phyloP scores from a whole-genome alignment of 2,888 invertebrate species.

The Eupelmus urozonus region DNA sequence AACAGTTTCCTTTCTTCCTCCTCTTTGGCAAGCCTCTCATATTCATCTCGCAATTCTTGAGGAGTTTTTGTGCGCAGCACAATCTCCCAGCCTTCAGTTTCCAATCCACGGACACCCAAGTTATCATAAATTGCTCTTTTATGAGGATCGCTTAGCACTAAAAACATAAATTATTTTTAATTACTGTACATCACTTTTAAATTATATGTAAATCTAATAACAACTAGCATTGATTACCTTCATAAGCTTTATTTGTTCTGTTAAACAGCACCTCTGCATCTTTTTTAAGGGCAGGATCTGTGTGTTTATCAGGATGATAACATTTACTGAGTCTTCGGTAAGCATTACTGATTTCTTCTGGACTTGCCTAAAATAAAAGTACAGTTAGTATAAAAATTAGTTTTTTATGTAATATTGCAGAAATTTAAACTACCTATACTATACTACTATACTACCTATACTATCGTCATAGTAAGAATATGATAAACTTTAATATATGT shows the following conservation, averaged over 20 bases:
- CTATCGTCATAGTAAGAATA: too few relatives aligned
- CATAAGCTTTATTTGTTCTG: conserved; percentile 95
- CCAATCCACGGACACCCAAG: conserved; percentile 87
- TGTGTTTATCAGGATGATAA: conserved; percentile 98
- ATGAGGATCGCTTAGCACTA: conserved; percentile 94
- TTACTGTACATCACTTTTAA: too few relatives aligned
- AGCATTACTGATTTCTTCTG: conserved; percentile 95
- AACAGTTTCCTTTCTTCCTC: conserved; percentile 92
- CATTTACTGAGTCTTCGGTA: conserved; percentile 94
- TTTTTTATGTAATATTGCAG: neutral
- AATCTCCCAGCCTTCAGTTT: conserved; percentile 97
- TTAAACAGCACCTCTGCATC: conserved; percentile 96
- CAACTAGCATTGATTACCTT: conserved; percentile 80
- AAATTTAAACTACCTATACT: neutral
- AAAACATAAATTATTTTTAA: conserved; percentile 60
- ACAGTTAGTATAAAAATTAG: too few relatives aligned
- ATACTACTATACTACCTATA: too few relatives aligned
- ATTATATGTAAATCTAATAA: neutral
- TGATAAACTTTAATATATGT: too few relatives aligned
- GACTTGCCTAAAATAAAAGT: conserved; percentile 85
- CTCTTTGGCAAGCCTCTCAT: conserved; percentile 91
- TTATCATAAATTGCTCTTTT: conserved; percentile 96
- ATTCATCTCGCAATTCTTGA: conserved; percentile 97
- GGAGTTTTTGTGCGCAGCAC: conserved; percentile 95
- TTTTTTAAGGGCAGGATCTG: conserved; percentile 88